Base-by-base conservation (phyloP, 2,113 vertebrate species). In the Opisthocomus hoazin region DNA sequence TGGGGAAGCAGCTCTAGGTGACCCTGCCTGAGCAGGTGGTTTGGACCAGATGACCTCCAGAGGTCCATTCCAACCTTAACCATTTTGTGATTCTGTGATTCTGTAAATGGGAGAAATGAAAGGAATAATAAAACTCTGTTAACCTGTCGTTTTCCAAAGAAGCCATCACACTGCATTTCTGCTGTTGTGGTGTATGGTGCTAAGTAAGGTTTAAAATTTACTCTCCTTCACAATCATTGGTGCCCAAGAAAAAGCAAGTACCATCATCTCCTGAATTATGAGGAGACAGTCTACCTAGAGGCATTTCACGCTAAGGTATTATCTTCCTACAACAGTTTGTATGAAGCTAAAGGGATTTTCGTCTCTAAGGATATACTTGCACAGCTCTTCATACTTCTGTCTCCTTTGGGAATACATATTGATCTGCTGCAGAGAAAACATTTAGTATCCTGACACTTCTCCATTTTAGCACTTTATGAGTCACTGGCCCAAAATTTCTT, bases 341-440 rank as follows among this genome's bases (percentile, higher is more conserved):
- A 57, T 78, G 73, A 88, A 85, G n/a, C 57, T 87, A 58, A 91
- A 90, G 29, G 32, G 53, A 65, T 87, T 91, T 92, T 69, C 56
- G 17, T 60, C 34, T 66, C 0, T 22, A 51, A 78, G 48, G 29
- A 6, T 39, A 32, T 43, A 54, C 21, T 91, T 3, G 6, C 61
- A 69, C n/a, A 50, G 51, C 64, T 87, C 63, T 80, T 87, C 71
- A 46, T 68, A 48, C 7, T 81, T 81, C 48, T 32, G 2, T 80
- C 29, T 96, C 58, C 56, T 94, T 86, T 85, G 32, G 64, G 60
- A 84, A 90, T 45, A 69, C 50, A n/a, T 34, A 43, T 24, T 57
- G 75, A 84, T 92, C n/a, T 88, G 27, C 41, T 57, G 58, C 58
- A 92, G 71, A 36, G 37, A 80, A 95, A 88, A 80, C 2, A 2